A percentile compares a stretch with the other conserved stretches of the same genome.
phyloP scores from a whole-genome alignment of 2,888 invertebrate species.

The Stegophylla sp. region DNA sequence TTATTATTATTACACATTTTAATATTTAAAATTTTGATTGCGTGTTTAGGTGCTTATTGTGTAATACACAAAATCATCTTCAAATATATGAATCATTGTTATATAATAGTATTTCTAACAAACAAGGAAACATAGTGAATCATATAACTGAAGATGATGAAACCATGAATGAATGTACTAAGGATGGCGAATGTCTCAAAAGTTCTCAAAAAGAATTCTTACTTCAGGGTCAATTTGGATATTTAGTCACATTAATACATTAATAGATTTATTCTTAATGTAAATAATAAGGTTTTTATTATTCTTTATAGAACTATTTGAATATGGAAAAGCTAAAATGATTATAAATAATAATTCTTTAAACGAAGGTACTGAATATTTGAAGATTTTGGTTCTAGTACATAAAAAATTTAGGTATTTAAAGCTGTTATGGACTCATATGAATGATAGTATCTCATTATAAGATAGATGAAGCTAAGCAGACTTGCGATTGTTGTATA shows the following conservation, averaged over 20 bases:
- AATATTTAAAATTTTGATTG: constrained; percentile 4
- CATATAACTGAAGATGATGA: constrained; percentile 34
- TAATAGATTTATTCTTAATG: background rate
- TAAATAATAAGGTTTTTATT: too few species aligned
- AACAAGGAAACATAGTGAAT: constrained; percentile 64
- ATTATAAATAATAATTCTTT: constrained; percentile 42
- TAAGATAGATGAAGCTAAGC: constrained; percentile 72
- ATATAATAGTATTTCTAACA: constrained; percentile 66
- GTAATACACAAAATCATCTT: constrained; percentile 66
- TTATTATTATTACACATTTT: background rate
- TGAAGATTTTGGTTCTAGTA: constrained; percentile 69
- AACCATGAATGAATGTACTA: constrained; percentile 43
- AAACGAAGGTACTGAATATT: constrained; percentile 68
- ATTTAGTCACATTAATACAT: background rate
- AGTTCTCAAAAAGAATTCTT: constrained; percentile 59
- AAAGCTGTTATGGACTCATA: constrained; percentile 65
- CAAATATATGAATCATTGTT: constrained; percentile 69
- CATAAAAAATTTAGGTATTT: constrained; percentile 72
- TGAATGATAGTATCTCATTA: constrained; percentile 70
- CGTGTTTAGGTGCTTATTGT: constrained; percentile 65
- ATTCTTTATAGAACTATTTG: constrained; percentile 34
- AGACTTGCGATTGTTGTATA: constrained; percentile 54
- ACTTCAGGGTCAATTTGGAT: constrained; percentile 45
- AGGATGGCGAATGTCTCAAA: too few species aligned
- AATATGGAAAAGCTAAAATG: constrained; percentile 43